phyloP scores from a whole-genome alignment of 2,888 invertebrate genomes.

The Drosophila nr. perissopoda region DNA sequence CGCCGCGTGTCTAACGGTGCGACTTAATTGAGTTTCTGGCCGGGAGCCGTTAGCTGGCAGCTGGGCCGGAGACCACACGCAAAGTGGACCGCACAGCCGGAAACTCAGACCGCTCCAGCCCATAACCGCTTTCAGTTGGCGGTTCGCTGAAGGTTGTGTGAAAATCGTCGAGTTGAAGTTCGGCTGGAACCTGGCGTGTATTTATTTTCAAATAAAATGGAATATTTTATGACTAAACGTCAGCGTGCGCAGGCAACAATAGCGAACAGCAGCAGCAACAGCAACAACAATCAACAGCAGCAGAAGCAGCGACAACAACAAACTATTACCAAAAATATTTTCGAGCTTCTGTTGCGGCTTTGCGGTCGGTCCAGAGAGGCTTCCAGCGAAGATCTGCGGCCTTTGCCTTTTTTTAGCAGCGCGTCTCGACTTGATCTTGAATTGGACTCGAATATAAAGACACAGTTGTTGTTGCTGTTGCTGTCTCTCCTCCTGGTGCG shows the following conservation, averaged over 20 bases:
- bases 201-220: slow-evolving; percentile 76
- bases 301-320: slow-evolving; percentile 46
- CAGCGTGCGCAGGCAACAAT: slow-evolving; percentile 58
- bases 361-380: slow-evolving; percentile 55
- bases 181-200: slow-evolving; percentile 44
- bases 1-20: slow-evolving; percentile 76
- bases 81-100: slow-evolving; percentile 51
- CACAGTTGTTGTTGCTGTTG: slow-evolving; percentile 33
- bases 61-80: slow-evolving; percentile 67
- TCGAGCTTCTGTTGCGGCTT: slow-evolving; percentile 78
- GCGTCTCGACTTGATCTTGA: slow-evolving; percentile 49
- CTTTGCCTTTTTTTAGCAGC: slow-evolving; percentile 69
- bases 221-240: slow-evolving; percentile 80
- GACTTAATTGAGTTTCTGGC: slow-evolving; percentile 78
- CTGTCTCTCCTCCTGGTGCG: slow-evolving; percentile 58
- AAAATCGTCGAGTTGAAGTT: slow-evolving; percentile 53
- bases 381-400: slow-evolving; percentile 41
- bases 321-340: slow-evolving; percentile 75
- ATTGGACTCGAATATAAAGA: slow-evolving; percentile 54
- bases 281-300: slow-evolving; percentile 34
- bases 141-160: slow-evolving; percentile 65
- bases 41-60: slow-evolving; percentile 52
- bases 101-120: slow-evolving; percentile 35
- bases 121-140: slow-evolving; percentile 29
- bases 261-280: slow-evolving; percentile 41